A percentile compares a stretch with the other conserved stretches of the same genome.
Evolutionary conservation across 2,113 vertebrate species (phyloP).

Genomic region (Oreocharis arfaki): DNA sequence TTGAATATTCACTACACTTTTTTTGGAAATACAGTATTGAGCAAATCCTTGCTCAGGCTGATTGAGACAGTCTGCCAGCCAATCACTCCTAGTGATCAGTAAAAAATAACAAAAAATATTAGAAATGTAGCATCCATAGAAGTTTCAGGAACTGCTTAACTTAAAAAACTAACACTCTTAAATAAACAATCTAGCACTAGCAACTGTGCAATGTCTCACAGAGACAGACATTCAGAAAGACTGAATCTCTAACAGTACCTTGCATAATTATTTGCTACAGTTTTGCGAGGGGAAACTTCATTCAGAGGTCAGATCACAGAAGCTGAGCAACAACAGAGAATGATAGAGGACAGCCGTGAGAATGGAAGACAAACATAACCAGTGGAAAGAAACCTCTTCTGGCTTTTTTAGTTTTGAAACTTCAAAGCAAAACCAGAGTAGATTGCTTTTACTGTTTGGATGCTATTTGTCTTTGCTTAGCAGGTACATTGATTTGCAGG

Average conservation of each 20-base stretch:
- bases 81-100: not conserved
- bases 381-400: not conserved
- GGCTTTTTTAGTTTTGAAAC: not conserved
- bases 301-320: not conserved
- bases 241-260: not conserved
- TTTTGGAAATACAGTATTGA: not conserved
- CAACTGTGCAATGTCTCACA: not conserved
- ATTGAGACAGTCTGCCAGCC: slow-evolving; percentile 1
- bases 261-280: not conserved
- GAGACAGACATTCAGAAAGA: no score
- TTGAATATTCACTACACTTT: slow-evolving; percentile 14
- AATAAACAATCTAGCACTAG: not conserved
- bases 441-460: not conserved
- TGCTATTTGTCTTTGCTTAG: not conserved
- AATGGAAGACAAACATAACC: not conserved
- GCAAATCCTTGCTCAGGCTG: slow-evolving; percentile 14
- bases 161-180: not conserved
- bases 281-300: not conserved
- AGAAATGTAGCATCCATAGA: not conserved
- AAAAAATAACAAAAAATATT: not conserved
- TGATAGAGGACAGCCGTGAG: not conserved
- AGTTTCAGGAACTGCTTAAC: not conserved
- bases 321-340: not conserved
- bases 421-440: not conserved
- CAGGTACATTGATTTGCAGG: not conserved